Evolutionary conservation across 2,113 vertebrate genomes (phyloP), one percentile per base, ranked within the genome.

Genomic region (Bos javanicus): DNA sequence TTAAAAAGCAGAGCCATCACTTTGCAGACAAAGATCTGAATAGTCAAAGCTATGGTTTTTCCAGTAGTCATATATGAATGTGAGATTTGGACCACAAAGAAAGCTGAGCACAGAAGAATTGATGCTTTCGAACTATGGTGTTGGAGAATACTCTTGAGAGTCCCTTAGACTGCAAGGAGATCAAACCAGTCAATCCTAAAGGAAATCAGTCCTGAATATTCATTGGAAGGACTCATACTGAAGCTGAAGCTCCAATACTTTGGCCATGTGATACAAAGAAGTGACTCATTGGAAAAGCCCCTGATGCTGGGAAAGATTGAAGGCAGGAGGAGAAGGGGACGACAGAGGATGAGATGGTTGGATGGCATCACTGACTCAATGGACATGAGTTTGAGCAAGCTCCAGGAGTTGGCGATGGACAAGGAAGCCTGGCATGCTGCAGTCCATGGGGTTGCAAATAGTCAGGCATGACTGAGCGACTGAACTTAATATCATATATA

Each of bases 401-500:
- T 71, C n/a, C 19, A 23, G 67, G n/a, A 39, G 67, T 71, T 71
- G 67, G 67, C 6, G 67, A 39, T 12, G n/a, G 67, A 71, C 19
- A 71, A 6, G 64, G 19, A 71, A 36, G 67, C 67, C n/a, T 39
- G n/a, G 19, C 2, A 0, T 71, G 67, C 67, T 71, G n/a, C 67
- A 23, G n/a, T 71, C 19, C 10, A 6, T 71, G n/a, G 67, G 19
- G n/a, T 71, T 0, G 0, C 67, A 71, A 71, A 71, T 21, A 39
- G n/a, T 36, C 2, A 0, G 67, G 67, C 67, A 33, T 64, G 60
- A 33, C 30, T 33, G 60, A 64, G 60, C 1, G 0, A 64, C 30
- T 33, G 60, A 64, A 64, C 60, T 64, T 33, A 62, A 33, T 62
- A 62, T 62, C 60, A 64, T 33, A 33, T 33, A 64, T 33, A 33